Evolutionary conservation across 2,888 invertebrate species (phyloP).

Genomic region (Gasteruption jaculator): DNA sequence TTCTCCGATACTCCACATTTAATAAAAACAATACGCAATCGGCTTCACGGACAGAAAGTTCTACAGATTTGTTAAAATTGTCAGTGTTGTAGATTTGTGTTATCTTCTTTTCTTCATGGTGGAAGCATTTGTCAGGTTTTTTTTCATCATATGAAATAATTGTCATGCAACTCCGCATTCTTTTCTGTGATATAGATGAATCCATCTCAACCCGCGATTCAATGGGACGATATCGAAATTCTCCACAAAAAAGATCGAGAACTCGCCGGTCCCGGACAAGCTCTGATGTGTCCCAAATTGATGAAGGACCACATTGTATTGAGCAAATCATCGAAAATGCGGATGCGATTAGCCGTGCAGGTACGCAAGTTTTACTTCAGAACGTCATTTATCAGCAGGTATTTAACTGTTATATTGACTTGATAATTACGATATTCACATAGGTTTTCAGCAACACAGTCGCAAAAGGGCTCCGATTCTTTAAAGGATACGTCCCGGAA

Average conservation of each 20-base stretch:
- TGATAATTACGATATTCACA: neutral
- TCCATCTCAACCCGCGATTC: constrained; percentile 6
- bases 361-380: constrained; percentile 6
- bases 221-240: constrained; percentile 11
- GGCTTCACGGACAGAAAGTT: no score
- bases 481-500: constrained; percentile 11
- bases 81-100: no score
- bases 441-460: constrained; percentile 21
- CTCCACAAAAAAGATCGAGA: constrained; percentile 12
- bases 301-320: constrained; percentile 11
- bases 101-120: no score
- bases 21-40: constrained; percentile 25
- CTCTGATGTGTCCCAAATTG: constrained; percentile 14
- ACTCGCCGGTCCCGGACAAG: constrained; percentile 12
- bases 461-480: constrained; percentile 15
- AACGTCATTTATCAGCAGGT: neutral
- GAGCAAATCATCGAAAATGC: constrained; percentile 15
- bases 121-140: no score
- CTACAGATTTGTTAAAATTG: no score
- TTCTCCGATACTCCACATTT: constrained; percentile 26
- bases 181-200: no score
- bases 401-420: constrained; percentile 9
- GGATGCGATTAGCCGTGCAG: constrained; percentile 18
- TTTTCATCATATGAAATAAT: no score
- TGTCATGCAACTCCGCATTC: no score